Evolutionary conservation across 2,113 vertebrate genomes (phyloP), one percentile per base, ranked within the genome.

Genomic region (Leuciscus idus): DNA sequence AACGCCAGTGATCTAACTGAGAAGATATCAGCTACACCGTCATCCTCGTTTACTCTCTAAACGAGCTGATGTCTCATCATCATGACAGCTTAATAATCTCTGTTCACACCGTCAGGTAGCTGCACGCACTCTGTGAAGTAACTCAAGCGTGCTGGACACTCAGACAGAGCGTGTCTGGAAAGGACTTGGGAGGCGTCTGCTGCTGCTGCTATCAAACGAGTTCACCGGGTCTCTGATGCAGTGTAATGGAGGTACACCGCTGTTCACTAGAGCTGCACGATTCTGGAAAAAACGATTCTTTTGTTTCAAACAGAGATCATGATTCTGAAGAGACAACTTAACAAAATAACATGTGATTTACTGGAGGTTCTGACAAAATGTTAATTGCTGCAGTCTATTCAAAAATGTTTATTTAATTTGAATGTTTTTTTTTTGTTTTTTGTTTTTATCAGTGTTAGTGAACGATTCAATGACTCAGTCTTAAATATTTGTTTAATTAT

Each of bases 11-110:
- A 36, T 59, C 4, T 78, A 6, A 57, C 12, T 33, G 50, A 62
- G 33, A 28, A 13, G 33, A 80, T 6, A 36, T 11, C 21, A 78
- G 19, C 5, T 8, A 43, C 17, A 9, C 57, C 59, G 57, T 46
- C 57, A 64, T 81, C n/a, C 36, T 43, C n/a, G 11, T 46, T 81
- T 62, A 46, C 23, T 81, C 57, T 80, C 36, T 39, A 79, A 77
- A 79, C 9, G 55, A 80, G 36, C 77, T 19, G 57, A 80, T n/a
- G 13, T 46, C 55, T 62, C 8, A 0, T 62, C 33, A 2, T 30
- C 39, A 66, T 11, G 61, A 81, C 59, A 81, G 62, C 15, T 10
- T 19, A 68, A 50, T 81, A 17, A 66, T 68, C 61, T 28, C 15
- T 33, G 17, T 50, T 9, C 26, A 50, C 62, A 6, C 61, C 1